These are phyloP conservation scores for Ctenicera cuprea DNA, from an alignment of 2,888 invertebrate genomes.

Conservation along the genomic window DNA sequence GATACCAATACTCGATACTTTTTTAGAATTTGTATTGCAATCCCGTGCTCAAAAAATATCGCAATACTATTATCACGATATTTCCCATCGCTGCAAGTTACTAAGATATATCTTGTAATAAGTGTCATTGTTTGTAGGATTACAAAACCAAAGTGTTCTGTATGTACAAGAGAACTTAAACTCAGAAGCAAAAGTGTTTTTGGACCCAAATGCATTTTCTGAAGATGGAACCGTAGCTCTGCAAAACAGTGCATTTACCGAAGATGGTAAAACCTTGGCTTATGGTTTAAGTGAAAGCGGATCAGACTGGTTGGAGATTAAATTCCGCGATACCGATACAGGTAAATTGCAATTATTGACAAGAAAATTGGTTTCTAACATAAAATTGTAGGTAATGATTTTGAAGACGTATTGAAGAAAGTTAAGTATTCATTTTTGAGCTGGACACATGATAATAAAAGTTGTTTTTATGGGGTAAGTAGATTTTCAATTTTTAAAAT, in stretches of 20 bases:
- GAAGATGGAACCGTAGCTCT: constrained; percentile 93
- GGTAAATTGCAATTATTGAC: constrained; percentile 70
- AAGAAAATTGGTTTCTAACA: background rate
- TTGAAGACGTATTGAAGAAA: constrained; percentile 91
- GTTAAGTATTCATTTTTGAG: constrained; percentile 94
- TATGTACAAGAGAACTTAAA: constrained; percentile 88
- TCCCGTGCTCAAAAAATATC: no score
- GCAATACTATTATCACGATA: no score
- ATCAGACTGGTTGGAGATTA: constrained; percentile 97
- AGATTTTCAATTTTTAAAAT: constrained; percentile 13
- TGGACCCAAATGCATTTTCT: constrained; percentile 96
- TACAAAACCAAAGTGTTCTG: constrained; percentile 98
- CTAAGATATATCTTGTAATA: no score
- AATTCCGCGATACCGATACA: constrained; percentile 84
- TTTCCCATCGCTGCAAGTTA: no score
- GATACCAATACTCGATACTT: no score
- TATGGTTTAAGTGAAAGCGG: constrained; percentile 95
- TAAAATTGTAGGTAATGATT: constrained; percentile 81
- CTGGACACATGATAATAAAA: constrained; percentile 97
- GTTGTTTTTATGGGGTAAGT: constrained; percentile 93
- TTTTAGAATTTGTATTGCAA: no score
- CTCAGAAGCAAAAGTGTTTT: constrained; percentile 87
- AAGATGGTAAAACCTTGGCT: constrained; percentile 92
- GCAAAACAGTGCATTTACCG: constrained; percentile 85
- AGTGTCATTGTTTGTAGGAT: constrained; percentile 75